phyloP scores from a whole-genome alignment of 2,888 invertebrate species.

The Vanessa cardui region DNA sequence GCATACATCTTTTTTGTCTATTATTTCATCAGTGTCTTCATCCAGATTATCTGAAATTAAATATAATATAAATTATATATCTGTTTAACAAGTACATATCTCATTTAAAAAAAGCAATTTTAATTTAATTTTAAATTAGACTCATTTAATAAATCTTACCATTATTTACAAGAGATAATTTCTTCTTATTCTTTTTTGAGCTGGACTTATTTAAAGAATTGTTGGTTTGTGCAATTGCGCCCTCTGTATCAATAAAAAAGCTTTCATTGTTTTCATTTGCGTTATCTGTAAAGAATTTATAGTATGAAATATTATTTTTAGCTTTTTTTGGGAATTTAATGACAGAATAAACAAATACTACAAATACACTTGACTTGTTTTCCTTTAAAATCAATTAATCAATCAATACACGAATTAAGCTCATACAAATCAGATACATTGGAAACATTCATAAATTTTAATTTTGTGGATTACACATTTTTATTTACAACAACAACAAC shows the following conservation, averaged over 20 bases:
- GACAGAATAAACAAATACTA: too few species aligned
- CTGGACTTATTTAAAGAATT: constrained; percentile 39
- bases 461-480: too few species aligned
- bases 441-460: too few species aligned
- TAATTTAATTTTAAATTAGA: not conserved
- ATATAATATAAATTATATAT: not conserved
- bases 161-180: constrained; percentile 16
- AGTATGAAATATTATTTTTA: not conserved
- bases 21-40: not conserved
- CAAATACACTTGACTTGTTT: too few species aligned
- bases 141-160: constrained; percentile 17
- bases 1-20: not conserved
- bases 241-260: constrained; percentile 41
- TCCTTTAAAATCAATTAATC: too few species aligned
- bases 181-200: constrained; percentile 36
- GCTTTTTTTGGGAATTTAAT: not conserved
- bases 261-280: constrained; percentile 20
- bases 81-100: not conserved
- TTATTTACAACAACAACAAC: too few species aligned
- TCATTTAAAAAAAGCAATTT: too few species aligned
- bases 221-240: constrained; percentile 21
- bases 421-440: too few species aligned
- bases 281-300: constrained; percentile 19
- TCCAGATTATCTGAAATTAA: not conserved
- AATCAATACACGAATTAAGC: too few species aligned